A percentile compares a stretch with the other conserved stretches of the same genome.
phyloP scores from a whole-genome alignment of 2,113 vertebrate species.

The Casuarius casuarius region DNA sequence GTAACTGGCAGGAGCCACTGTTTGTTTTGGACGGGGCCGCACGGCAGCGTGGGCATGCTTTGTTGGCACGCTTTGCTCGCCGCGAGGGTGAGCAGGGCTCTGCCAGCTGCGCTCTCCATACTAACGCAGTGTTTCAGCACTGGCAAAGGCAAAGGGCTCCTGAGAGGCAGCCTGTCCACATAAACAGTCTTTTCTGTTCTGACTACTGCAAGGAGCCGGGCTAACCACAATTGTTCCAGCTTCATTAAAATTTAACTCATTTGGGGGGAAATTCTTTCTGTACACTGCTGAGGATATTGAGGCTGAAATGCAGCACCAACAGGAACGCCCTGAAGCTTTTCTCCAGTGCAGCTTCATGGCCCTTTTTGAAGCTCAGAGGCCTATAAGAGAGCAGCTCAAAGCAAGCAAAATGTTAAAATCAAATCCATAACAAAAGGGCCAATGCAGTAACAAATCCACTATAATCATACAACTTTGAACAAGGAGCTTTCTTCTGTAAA shows the following conservation, averaged over 20 bases:
- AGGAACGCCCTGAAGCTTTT: background rate
- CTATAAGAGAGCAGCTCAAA: background rate
- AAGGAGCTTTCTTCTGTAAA: background rate
- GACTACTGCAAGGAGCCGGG: background rate
- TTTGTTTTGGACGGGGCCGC: background rate
- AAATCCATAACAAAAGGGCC: background rate
- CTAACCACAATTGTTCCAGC: background rate
- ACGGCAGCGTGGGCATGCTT: background rate
- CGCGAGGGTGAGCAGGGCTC: background rate
- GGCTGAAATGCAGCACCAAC: background rate
- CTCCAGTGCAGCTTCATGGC: fast-evolving
- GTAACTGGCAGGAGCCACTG: background rate
- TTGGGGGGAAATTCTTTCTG: background rate
- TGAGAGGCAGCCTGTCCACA: background rate
- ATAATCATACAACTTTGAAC: background rate
- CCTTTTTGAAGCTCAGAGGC: background rate
- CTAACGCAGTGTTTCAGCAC: background rate
- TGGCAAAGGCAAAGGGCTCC: background rate
- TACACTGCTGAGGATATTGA: background rate
- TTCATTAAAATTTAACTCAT: background rate
- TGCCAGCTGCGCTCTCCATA: background rate
- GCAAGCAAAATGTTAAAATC: background rate
- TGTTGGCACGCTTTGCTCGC: background rate
- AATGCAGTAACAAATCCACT: background rate
- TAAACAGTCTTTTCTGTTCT: background rate